A percentile compares a stretch with the other conserved stretches of the same genome.
These are phyloP conservation scores for Clavelina lepadiformis DNA, from an alignment of 23 tunicate species.

Conservation along the genomic window DNA sequence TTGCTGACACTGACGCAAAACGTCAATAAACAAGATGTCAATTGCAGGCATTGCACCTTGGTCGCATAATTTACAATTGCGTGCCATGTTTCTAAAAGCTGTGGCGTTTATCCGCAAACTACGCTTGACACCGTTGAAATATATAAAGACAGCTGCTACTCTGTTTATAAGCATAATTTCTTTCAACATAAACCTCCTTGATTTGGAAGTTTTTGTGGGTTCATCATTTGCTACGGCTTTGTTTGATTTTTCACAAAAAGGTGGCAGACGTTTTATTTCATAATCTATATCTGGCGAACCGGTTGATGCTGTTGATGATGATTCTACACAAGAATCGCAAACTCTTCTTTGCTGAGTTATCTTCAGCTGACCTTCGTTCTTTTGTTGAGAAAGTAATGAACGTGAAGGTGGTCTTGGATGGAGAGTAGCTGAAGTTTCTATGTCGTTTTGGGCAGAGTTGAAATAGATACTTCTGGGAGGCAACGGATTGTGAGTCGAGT, in stretches of 20 bases:
- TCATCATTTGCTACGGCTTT: not conserved
- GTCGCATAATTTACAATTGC: constrained; percentile 77
- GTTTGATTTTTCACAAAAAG: not conserved
- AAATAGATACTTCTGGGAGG: constrained; percentile 50
- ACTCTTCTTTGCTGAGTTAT: no score
- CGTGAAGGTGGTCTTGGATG: not conserved
- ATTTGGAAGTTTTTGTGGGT: not conserved
- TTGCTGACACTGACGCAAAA: constrained; percentile 79
- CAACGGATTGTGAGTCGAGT: not conserved
- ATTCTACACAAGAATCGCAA: constrained; percentile 13
- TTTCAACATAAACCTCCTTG: constrained; percentile 9
- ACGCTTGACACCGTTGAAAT: constrained; percentile 74
- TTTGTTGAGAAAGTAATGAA: not conserved
- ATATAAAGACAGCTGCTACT: constrained; percentile 64
- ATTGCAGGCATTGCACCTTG: constrained; percentile 72
- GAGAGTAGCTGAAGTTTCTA: no score
- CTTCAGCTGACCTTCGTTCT: not conserved
- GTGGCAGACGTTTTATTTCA: no score
- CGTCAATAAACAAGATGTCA: constrained; percentile 86
- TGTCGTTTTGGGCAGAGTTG: constrained; percentile 13
- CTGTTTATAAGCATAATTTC: constrained; percentile 52
- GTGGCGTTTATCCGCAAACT: constrained; percentile 74
- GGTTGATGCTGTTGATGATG: not conserved
- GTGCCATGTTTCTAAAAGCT: constrained; percentile 85
- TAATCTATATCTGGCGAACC: no score